Percentiles rank a stretch among this genome's conserved stretches.
These are phyloP conservation scores for Chrysotoxum bicinctum DNA, from an alignment of 2,888 invertebrate species.

Conservation along the genomic window DNA sequence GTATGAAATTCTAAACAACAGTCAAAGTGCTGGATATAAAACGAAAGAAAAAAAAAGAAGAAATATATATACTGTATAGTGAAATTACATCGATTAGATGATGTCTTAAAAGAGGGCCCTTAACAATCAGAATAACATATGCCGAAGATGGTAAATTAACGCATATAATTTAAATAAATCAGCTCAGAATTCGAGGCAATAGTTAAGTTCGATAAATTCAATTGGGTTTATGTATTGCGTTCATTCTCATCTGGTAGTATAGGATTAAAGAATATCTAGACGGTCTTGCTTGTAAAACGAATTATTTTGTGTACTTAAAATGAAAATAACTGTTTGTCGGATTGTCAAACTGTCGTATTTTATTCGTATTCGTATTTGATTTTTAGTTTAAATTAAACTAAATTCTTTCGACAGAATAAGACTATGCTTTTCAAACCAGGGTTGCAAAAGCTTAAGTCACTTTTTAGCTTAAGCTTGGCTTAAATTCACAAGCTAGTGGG, in stretches of 20 bases:
- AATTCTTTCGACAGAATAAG: background rate
- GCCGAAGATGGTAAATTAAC: slow-evolving; percentile 38
- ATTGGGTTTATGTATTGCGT: background rate
- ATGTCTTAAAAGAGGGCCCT: slow-evolving; percentile 46
- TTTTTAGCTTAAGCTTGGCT: too few species aligned
- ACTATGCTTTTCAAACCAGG: too few species aligned
- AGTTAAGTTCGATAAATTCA: background rate
- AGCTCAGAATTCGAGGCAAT: background rate
- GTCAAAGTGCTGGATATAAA: background rate
- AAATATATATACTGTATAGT: background rate
- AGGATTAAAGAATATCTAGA: background rate
- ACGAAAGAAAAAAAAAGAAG: background rate
- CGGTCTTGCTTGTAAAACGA: background rate
- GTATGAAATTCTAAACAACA: slow-evolving; percentile 32
- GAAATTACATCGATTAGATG: slow-evolving; percentile 70
- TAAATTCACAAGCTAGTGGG: too few species aligned
- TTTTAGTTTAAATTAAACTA: background rate
- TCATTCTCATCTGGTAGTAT: background rate
- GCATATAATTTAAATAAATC: slow-evolving; percentile 69
- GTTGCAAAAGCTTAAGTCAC: too few species aligned
- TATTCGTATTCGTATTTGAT: background rate
- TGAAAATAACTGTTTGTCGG: background rate
- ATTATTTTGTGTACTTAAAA: background rate
- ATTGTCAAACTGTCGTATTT: background rate
- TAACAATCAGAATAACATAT: slow-evolving; percentile 63